Evolutionary conservation across 2,888 invertebrate genomes (phyloP), one percentile per base, ranked within the genome.

Genomic region (Conistra vaccinii): DNA sequence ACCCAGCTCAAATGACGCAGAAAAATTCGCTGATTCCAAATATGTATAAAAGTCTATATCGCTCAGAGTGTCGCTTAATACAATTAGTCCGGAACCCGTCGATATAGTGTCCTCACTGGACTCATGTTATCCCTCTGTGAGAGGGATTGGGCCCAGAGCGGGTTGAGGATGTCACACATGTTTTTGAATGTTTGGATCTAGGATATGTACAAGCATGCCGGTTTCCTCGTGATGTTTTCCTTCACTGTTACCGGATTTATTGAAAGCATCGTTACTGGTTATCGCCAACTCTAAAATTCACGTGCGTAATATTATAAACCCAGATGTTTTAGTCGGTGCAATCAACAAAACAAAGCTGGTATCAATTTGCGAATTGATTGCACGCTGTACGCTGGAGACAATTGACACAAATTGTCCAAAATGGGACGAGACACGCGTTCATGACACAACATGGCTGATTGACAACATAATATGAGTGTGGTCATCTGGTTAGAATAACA

Each of bases 381-480:
- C 53, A 62, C n/a, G 29, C 66, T 26, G 69, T 65, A 62, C 62
- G 55, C 9, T 51, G 29, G 26, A 69, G 85, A 66, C 84, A 86
- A 83, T 83, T 83, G 83, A 78, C 79, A 78, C 79, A 83, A 78
- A 83, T 83, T 83, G 71, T 72, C 63, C 48, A 26, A 81, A 68
- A 68, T 65, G 32, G 65, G 35, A 57, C 77, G 35, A 32, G 48
- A 61, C 60, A 61, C 58, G 63, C 14, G 58, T 53, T 26, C 10
- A 51, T 80, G 81, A 80, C 74, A 61, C 60, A 61, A n/a, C 60
- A 14, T 42, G 45, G 53, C 32, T 29, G 51, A 81, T 61, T 51
- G 48, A 48, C 53, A 69, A 61, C 32, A 48, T 53, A 39, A 48
- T 53, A 39, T 57, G 62, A 14, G 6, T 2, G 9, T 42, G 32